phyloP scores from a whole-genome alignment of 2,888 invertebrate species.

The Hyles lineata region DNA sequence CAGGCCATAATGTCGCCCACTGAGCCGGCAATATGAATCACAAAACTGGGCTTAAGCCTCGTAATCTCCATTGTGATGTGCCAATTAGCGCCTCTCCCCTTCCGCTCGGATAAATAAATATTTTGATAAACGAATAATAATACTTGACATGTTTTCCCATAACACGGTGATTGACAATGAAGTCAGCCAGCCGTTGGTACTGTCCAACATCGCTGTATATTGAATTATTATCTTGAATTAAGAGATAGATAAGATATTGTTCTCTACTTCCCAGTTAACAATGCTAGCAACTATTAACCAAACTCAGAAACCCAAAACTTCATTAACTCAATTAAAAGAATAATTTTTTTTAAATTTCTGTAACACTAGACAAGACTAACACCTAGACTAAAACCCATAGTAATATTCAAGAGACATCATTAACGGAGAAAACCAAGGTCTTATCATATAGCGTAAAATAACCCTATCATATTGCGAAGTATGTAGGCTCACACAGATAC shows the following conservation, averaged over 20 bases:
- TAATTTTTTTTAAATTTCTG: too few relatives aligned
- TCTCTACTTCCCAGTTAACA: too few relatives aligned
- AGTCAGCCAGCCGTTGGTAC: slow-evolving; percentile 3
- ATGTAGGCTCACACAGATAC: not conserved
- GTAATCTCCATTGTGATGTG: slow-evolving; percentile 81
- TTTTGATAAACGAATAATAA: slow-evolving; percentile 68
- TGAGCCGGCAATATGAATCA: slow-evolving; percentile 73
- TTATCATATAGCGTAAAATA: too few relatives aligned
- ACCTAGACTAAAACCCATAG: too few relatives aligned
- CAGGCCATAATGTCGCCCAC: slow-evolving; percentile 78
- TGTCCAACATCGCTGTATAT: not conserved
- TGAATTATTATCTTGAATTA: not conserved
- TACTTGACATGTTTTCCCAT: slow-evolving; percentile 51
- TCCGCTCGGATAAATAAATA: slow-evolving; percentile 82
- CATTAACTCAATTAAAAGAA: too few relatives aligned
- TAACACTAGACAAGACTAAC: too few relatives aligned
- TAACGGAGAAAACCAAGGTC: too few relatives aligned
- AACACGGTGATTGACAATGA: slow-evolving; percentile 40
- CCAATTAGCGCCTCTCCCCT: slow-evolving; percentile 83
- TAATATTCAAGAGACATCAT: too few relatives aligned
- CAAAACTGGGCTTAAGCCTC: slow-evolving; percentile 78
- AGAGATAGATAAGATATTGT: not conserved
- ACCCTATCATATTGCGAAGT: too few relatives aligned
- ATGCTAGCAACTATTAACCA: too few relatives aligned
- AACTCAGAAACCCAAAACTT: too few relatives aligned